Evolutionary conservation across 2,113 vertebrate species (phyloP), one percentile per base, ranked within the genome.

Genomic region (Talpa occidentalis): DNA sequence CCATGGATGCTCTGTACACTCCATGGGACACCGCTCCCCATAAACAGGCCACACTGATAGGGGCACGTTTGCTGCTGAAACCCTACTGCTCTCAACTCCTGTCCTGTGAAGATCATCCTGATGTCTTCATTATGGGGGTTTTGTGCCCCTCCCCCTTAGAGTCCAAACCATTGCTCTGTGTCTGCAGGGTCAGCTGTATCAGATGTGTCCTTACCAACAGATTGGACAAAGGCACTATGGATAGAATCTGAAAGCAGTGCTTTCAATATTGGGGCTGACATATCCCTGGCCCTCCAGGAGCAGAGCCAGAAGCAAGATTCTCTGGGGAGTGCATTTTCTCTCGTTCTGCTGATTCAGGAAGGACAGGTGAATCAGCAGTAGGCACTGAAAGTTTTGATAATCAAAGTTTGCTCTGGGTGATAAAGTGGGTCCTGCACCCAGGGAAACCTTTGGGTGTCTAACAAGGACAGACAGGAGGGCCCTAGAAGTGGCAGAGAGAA

Each of bases 291-390:
- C 42, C 49, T 93, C 86, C 78, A 21, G 79, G 70, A 90, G 82
- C 49, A 81, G 81, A 81, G 49, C 64, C 5, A 0, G 70, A 8
- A 24, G 78, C 91, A 91, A 37, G 74, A 56, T 28, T 94, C 88
- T 93, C 92, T 17, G 17, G 42, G 37, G 90, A 59, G n/a, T 0
- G 0, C 9, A 0, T 54, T 88, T 60, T 66, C 64, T 82, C 76
- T 5, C 1, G 90, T 90, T 81, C 12, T 73, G 93, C 84, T 96
- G 96, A 96, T 37, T 96, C 80, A 82, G 96, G 93, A 95, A 21
- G 54, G 91, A 64, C 0, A 17, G 22, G 87, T 94, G 95, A 97
- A 21, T 93, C 91, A 47, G 60, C 76, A 35, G 40, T 67, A 80
- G 42, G 73, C 24, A 1, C 47, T 26, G 56, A 10, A 96, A 82